Base-by-base conservation (phyloP, 2,113 vertebrate genomes). In the Calonectris borealis region DNA sequence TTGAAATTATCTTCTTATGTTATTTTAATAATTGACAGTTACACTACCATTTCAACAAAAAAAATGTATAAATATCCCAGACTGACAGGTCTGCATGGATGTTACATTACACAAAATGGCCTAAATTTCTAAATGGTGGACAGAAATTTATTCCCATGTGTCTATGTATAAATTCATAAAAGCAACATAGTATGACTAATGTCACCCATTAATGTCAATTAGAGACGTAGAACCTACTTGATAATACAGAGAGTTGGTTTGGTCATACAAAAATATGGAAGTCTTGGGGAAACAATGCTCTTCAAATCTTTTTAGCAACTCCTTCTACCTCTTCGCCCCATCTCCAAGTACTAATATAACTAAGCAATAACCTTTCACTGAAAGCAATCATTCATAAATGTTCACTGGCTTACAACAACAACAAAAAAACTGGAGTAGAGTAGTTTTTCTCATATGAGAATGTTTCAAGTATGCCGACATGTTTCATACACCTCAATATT, bases 231-330 rank as follows among this genome's bases (percentile, higher is more conserved):
- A 78, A 0, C 3, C 4, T 77, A 10, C 14, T 58, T 78, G 44
- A 83, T 46, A 85, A 86, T 22, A 48, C 4, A 69, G 10, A 57
- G 3, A 40, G 20, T 72, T 55, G 15, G 1, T 78, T 60, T 66
- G 10, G 14, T 38, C 32, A 31, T 13, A 36, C 24, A 71, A 69
- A 79, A 88, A n/a, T 27, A 54, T 9, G 2, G 1, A 77, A 83
- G 6, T 46, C 32, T 55, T 22, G 48, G 13, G 7, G 25, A 68
- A 90, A 55, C 6, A 54, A 62, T 0, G 0, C 1, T 70, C 5
- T 68, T 52, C 11, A 51, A 83, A 73, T 31, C 40, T 64, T 88
- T 95, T 65, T 46, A 64, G 11, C 7, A 55, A 18, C 16, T 76
- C 20, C 25, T n/a, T 42, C 11, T 66, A 42, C 15, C 9, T 52